phyloP scores from a whole-genome alignment of 1,140 invertebrate species.

The Dendrolimus punctatus region DNA sequence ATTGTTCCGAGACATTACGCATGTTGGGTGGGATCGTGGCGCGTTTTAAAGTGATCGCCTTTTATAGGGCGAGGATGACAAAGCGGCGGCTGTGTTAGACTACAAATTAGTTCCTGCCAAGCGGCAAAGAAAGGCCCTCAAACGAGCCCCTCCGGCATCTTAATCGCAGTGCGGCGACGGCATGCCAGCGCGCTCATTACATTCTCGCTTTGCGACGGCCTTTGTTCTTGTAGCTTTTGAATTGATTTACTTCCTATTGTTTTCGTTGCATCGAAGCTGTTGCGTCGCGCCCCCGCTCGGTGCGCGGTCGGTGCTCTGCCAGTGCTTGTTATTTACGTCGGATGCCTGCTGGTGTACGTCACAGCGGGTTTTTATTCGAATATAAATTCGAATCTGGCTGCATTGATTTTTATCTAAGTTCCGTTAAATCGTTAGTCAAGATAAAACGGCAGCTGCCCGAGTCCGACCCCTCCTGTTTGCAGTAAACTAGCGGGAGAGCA shows the following conservation, averaged over 20 bases:
- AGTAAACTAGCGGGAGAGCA: constrained; percentile 31
- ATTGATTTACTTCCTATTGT: constrained; percentile 61
- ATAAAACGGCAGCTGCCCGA: constrained; percentile 49
- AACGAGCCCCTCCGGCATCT: constrained; percentile 38
- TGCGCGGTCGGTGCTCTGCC: constrained; percentile 18
- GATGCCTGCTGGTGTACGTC: constrained; percentile 21
- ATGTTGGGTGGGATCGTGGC: constrained; percentile 30
- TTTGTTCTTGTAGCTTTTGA: constrained; percentile 39
- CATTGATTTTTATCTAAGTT: constrained; percentile 34
- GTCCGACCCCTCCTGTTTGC: constrained; percentile 41
- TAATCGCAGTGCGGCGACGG: constrained; percentile 29
- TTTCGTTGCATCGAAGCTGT: constrained; percentile 8
- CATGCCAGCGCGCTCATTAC: constrained; percentile 39
- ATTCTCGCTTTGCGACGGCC: constrained; percentile 26
- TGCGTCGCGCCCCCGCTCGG: constrained; percentile 1
- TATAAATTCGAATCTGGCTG: constrained; percentile 32
- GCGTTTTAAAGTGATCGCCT: constrained; percentile 28
- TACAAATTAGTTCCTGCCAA: constrained; percentile 49
- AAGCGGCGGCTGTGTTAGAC: constrained; percentile 14
- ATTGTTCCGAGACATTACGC: constrained; percentile 47
- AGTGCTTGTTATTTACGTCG: constrained; percentile 28
- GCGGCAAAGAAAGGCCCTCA: constrained; percentile 31
- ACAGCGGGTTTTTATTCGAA: constrained; percentile 40
- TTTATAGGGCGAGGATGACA: constrained; percentile 27
- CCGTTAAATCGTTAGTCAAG: constrained; percentile 29